Conservation (phyloP, 2,797 vertebrate species). For the Pachyuromys duprasi region DNA sequence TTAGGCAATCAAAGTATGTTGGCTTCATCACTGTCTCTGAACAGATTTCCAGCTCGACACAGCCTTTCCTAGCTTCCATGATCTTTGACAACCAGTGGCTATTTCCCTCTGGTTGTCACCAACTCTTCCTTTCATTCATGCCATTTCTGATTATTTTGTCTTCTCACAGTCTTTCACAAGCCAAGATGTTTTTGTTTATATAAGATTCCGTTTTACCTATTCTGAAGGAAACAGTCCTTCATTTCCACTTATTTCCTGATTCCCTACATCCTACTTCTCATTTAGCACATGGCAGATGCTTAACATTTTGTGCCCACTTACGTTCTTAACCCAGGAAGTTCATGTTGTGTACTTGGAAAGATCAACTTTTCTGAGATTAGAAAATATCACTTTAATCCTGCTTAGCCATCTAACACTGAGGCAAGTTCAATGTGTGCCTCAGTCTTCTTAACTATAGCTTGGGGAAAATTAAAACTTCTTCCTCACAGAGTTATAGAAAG, state of each 20-base stretch:
- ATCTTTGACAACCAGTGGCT: constrained; percentile 73
- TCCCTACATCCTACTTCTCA: background rate
- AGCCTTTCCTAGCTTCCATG: constrained; percentile 65
- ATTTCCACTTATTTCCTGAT: background rate
- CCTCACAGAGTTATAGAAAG: background rate
- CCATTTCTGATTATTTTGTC: constrained; percentile 57
- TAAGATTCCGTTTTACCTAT: constrained; percentile 27
- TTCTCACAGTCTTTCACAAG: constrained; percentile 45
- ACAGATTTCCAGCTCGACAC: constrained; percentile 75
- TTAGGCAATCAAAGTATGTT: constrained; percentile 81
- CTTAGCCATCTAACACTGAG: background rate
- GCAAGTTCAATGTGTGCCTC: background rate
- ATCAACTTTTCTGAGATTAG: background rate
- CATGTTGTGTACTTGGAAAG: background rate
- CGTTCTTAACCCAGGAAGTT: constrained; percentile 33
- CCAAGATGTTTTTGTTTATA: constrained; percentile 32
- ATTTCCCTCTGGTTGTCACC: constrained; percentile 45
- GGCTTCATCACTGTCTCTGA: constrained; percentile 79
- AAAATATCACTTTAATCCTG: background rate
- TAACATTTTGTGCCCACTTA: background rate
- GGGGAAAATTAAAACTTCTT: background rate
- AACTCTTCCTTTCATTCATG: constrained; percentile 1
- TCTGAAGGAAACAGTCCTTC: background rate
- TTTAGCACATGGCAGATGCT: background rate
- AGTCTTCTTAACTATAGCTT: constrained; percentile 19